A percentile compares a stretch with the other conserved stretches of the same genome.
These are phyloP conservation scores for Stegodyphus mimosarum DNA, from an alignment of 1,140 invertebrate genomes.

Conservation along the genomic window DNA sequence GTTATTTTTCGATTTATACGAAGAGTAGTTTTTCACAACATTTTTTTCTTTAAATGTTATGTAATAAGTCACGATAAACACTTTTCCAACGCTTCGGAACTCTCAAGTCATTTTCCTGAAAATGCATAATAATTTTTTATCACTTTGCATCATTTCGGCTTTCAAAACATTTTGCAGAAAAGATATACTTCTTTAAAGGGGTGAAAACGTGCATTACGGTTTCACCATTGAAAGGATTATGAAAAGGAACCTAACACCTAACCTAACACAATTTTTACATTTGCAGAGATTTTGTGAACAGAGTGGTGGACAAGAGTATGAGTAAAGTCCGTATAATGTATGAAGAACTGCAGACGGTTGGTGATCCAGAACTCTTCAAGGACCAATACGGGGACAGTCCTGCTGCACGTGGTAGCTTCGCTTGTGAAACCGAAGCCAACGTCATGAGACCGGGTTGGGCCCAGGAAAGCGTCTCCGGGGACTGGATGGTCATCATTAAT, in stretches of 20 bases:
- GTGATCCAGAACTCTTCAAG: constrained; percentile 63
- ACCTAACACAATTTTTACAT: too few species aligned
- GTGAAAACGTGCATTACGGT: too few species aligned
- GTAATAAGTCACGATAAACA: too few species aligned
- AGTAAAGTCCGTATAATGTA: constrained; percentile 63
- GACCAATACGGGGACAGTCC: constrained; percentile 61
- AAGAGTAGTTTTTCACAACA: too few species aligned
- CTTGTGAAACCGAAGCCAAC: constrained; percentile 69
- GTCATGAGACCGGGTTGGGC: constrained; percentile 70
- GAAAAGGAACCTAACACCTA: too few species aligned
- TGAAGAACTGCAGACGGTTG: constrained; percentile 64
- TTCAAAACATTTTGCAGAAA: not conserved
- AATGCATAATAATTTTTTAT: not conserved
- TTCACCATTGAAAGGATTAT: too few species aligned
- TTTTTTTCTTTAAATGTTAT: too few species aligned
- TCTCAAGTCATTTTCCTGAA: not conserved
- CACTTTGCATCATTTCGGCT: not conserved
- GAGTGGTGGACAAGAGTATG: constrained; percentile 63
- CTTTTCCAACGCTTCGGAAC: too few species aligned
- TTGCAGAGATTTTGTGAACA: constrained; percentile 62
- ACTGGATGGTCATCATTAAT: constrained; percentile 70
- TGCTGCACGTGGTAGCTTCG: constrained; percentile 67
- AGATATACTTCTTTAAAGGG: too few species aligned
- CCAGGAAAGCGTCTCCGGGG: constrained; percentile 67
- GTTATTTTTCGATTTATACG: too few species aligned